phyloP scores from a whole-genome alignment of 23 tunicate genomes.

The Aplidium turbinatum region DNA sequence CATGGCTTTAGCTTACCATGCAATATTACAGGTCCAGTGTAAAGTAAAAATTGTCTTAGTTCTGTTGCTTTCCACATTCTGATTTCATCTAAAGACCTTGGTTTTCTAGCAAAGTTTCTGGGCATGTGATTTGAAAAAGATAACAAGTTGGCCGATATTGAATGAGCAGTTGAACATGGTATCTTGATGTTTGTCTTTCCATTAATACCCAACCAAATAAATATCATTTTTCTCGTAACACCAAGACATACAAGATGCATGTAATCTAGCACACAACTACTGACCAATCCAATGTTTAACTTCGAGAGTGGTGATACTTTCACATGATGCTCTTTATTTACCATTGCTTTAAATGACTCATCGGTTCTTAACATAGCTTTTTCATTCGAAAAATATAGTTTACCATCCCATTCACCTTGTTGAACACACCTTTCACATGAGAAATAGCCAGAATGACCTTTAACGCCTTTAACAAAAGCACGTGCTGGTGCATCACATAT shows the following conservation, averaged over 20 bases:
- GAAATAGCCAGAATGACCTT: slow-evolving; percentile 24
- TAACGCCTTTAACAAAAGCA: slow-evolving; percentile 19
- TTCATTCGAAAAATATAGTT: neutral
- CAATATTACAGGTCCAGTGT: slow-evolving; percentile 25
- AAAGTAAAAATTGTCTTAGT: slow-evolving; percentile 19
- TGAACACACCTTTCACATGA: slow-evolving; percentile 34
- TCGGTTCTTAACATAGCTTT: neutral
- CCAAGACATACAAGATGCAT: slow-evolving; percentile 45
- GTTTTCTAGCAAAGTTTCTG: slow-evolving; percentile 18
- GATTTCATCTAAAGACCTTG: slow-evolving; percentile 10
- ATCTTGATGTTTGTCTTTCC: neutral
- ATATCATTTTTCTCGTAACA: slow-evolving; percentile 16
- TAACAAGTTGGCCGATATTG: neutral
- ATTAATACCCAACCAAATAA: slow-evolving; percentile 3
- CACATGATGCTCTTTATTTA: slow-evolving; percentile 21
- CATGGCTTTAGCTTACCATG: neutral
- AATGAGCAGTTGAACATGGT: neutral
- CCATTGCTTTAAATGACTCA: neutral
- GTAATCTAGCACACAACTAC: neutral
- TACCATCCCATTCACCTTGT: slow-evolving; percentile 17
- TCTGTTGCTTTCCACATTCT: slow-evolving; percentile 38
- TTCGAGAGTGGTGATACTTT: neutral
- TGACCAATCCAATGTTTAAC: slow-evolving; percentile 10
- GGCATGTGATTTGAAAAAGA: neutral
- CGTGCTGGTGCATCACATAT: slow-evolving; percentile 46